A percentile compares a stretch with the other conserved stretches of the same genome.
Evolutionary conservation across 2,888 invertebrate species (phyloP).

Genomic region (Kuschelorhynchus macadamiae): DNA sequence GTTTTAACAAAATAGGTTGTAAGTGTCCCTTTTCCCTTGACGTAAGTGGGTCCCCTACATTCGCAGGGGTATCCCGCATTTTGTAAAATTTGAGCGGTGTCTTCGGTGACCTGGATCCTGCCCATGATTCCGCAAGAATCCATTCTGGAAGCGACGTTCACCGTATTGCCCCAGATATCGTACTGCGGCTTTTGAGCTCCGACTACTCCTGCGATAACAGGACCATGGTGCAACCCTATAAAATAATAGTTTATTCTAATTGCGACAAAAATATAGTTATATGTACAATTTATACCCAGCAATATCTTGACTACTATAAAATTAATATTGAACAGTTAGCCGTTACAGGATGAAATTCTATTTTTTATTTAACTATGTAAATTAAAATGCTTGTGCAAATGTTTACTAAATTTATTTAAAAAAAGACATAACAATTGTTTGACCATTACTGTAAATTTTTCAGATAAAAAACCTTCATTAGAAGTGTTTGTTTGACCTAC

Average conservation of each 20-base stretch:
- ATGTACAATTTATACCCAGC: too few species aligned
- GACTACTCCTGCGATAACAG: constrained; percentile 96
- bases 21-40: constrained; percentile 95
- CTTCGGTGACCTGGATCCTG: constrained; percentile 86
- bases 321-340: too few species aligned
- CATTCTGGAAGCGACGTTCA: constrained; percentile 97
- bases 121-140: constrained; percentile 95
- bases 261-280: too few species aligned
- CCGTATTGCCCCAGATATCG: constrained; percentile 99
- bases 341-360: too few species aligned
- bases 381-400: too few species aligned
- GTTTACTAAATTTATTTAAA: too few species aligned
- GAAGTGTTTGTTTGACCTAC: too few species aligned
- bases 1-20: constrained; percentile 94
- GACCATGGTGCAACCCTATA: constrained; percentile 87
- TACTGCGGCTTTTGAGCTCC: constrained; percentile 98
- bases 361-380: too few species aligned
- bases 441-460: too few species aligned
- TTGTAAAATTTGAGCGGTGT: constrained; percentile 86
- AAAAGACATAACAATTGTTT: too few species aligned
- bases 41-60: constrained; percentile 91
- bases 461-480: too few species aligned
- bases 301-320: too few species aligned
- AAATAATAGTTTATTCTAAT: constrained; percentile 18
- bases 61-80: constrained; percentile 85